phyloP scores from a whole-genome alignment of 2,797 vertebrate species.

The Salarias fasciatus region DNA sequence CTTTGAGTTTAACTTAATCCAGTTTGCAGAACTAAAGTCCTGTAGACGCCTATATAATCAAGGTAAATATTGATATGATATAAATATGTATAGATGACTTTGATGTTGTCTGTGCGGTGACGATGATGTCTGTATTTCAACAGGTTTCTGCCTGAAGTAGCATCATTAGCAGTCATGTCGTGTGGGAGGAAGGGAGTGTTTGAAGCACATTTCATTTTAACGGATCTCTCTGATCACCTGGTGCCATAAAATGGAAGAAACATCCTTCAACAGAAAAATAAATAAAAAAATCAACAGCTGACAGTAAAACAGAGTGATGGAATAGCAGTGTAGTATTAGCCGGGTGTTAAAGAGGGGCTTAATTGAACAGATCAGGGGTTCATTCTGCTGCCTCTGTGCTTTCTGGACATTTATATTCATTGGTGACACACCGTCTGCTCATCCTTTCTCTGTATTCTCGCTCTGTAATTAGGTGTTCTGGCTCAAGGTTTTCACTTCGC shows the following conservation, averaged over 20 bases:
- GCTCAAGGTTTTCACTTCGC: slow-evolving; percentile 15
- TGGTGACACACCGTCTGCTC: not conserved
- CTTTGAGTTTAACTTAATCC: no score
- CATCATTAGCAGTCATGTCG: slow-evolving; percentile 23
- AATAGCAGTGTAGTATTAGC: slow-evolving; percentile 12
- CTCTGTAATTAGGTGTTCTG: slow-evolving; percentile 30
- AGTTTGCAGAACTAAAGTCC: no score
- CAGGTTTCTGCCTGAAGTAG: slow-evolving; percentile 37
- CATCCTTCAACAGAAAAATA: slow-evolving; percentile 12
- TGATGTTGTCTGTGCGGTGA: slow-evolving; percentile 15
- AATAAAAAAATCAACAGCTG: slow-evolving; percentile 9
- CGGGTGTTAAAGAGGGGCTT: slow-evolving; percentile 33
- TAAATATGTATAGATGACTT: slow-evolving; percentile 6
- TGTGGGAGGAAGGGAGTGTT: not conserved
- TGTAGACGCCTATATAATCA: slow-evolving; percentile 15
- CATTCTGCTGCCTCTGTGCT: slow-evolving; percentile 25
- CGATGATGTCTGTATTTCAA: slow-evolving; percentile 13
- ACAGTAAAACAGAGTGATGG: slow-evolving; percentile 18
- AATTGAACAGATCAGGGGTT: slow-evolving; percentile 25
- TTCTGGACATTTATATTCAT: slow-evolving; percentile 40
- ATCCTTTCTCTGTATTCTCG: slow-evolving; percentile 26
- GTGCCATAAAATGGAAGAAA: slow-evolving; percentile 9
- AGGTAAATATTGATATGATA: not conserved
- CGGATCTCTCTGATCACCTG: slow-evolving; percentile 18
- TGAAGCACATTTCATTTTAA: slow-evolving; percentile 26